Conservation (phyloP, 2,888 invertebrate species). For the Dendrolimus pini region DNA sequence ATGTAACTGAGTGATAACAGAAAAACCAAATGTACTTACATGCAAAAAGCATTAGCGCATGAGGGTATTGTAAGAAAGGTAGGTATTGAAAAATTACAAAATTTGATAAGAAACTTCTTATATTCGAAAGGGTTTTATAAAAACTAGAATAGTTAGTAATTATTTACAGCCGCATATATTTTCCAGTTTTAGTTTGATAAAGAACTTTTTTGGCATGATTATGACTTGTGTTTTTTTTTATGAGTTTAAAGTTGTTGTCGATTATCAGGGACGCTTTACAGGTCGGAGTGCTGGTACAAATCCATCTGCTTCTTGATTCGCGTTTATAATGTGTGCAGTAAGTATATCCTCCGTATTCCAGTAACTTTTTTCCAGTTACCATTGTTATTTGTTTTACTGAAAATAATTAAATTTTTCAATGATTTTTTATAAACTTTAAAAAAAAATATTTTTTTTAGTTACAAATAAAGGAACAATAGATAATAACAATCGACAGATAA, state of each 20-base stretch:
- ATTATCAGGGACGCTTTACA: background rate
- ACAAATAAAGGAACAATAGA: too few relatives aligned
- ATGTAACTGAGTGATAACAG: too few relatives aligned
- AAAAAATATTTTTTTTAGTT: too few relatives aligned
- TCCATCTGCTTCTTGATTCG: background rate
- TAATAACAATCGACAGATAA: too few relatives aligned
- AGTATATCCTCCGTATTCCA: constrained; percentile 10
- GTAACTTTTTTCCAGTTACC: constrained; percentile 17
- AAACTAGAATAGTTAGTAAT: too few relatives aligned
- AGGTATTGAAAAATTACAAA: too few relatives aligned
- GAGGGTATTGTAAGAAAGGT: too few relatives aligned
- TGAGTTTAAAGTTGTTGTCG: background rate
- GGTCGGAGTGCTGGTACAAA: background rate
- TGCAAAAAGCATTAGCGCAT: too few relatives aligned
- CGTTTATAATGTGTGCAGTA: constrained; percentile 2
- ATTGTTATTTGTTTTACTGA: constrained; percentile 12
- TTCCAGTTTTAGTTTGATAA: background rate
- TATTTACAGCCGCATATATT: background rate
- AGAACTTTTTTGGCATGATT: background rate
- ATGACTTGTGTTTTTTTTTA: background rate
- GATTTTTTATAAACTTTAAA: background rate
- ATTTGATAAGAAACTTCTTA: too few relatives aligned
- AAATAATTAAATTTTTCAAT: constrained; percentile 1
- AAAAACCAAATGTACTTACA: too few relatives aligned
- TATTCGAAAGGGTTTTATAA: too few relatives aligned